A percentile compares a stretch with the other conserved stretches of the same genome.
Evolutionary conservation across 2,113 vertebrate genomes (phyloP).

Genomic region (Eclectus roratus): DNA sequence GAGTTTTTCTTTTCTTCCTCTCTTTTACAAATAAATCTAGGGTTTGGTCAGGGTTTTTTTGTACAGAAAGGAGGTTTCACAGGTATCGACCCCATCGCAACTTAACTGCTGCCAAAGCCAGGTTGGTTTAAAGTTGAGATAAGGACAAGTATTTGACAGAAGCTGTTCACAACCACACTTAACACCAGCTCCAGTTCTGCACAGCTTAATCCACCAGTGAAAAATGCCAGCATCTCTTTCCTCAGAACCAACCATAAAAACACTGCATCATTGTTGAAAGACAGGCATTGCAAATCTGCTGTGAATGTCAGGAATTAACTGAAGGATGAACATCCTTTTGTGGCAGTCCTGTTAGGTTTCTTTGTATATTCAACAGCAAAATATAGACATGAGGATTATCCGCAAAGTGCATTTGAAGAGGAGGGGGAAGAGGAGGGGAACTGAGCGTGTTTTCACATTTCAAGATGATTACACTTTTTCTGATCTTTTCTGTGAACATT

Average conservation of each 20-base stretch:
- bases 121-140: neutral
- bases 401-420: neutral
- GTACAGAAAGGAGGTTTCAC: neutral
- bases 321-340: conserved; percentile 35
- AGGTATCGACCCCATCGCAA: neutral
- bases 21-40: neutral
- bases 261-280: neutral
- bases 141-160: conserved; percentile 6
- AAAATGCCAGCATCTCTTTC: neutral
- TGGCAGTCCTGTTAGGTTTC: neutral
- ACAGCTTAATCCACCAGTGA: neutral
- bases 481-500: neutral
- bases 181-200: neutral
- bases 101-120: neutral
- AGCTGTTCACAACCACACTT: neutral
- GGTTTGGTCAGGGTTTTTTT: neutral
- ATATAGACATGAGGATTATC: neutral
- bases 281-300: neutral
- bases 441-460: neutral
- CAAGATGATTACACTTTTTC: neutral
- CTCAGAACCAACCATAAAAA: accelerated
- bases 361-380: neutral
- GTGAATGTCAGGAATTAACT: conserved; percentile 23
- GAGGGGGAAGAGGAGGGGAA: neutral
- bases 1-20: neutral